Conservation (phyloP, 1,140 invertebrate genomes). For the Neuroterus valhalla region DNA sequence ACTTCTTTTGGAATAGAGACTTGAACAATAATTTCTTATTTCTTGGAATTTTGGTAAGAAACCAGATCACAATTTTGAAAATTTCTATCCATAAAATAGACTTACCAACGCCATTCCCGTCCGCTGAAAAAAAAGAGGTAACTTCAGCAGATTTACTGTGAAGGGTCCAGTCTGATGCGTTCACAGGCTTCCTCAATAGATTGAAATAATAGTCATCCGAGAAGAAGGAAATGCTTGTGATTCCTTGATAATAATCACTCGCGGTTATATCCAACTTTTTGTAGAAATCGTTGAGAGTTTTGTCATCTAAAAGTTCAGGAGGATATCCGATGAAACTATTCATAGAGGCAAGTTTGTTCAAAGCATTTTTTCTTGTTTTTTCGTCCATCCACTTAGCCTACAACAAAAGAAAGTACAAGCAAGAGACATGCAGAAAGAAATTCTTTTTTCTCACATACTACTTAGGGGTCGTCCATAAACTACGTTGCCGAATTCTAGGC, state of each 20-base stretch:
- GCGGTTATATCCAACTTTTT: slow-evolving; percentile 81
- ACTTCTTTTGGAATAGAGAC: no score
- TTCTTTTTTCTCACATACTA: no score
- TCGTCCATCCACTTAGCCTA: slow-evolving; percentile 92
- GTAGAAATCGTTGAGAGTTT: slow-evolving; percentile 85
- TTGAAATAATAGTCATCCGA: slow-evolving; percentile 85
- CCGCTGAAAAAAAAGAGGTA: slow-evolving; percentile 86
- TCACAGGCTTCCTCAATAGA: slow-evolving; percentile 83
- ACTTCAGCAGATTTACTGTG: slow-evolving; percentile 86
- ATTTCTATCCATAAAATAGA: no score
- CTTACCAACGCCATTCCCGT: no score
- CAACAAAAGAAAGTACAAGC: slow-evolving; percentile 22
- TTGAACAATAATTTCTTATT: no score
- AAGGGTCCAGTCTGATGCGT: slow-evolving; percentile 88
- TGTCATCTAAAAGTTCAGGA: slow-evolving; percentile 84
- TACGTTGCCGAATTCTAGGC: no score
- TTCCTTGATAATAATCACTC: slow-evolving; percentile 83
- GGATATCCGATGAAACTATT: slow-evolving; percentile 87
- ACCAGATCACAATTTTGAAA: no score
- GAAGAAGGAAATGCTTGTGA: slow-evolving; percentile 84
- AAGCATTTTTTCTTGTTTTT: slow-evolving; percentile 81
- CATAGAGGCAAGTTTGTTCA: slow-evolving; percentile 85
- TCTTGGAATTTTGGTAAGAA: no score
- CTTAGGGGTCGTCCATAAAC: no score
- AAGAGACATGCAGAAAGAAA: no score